phyloP scores from a whole-genome alignment of 2,797 vertebrate genomes.

The Artibeus lituratus region DNA sequence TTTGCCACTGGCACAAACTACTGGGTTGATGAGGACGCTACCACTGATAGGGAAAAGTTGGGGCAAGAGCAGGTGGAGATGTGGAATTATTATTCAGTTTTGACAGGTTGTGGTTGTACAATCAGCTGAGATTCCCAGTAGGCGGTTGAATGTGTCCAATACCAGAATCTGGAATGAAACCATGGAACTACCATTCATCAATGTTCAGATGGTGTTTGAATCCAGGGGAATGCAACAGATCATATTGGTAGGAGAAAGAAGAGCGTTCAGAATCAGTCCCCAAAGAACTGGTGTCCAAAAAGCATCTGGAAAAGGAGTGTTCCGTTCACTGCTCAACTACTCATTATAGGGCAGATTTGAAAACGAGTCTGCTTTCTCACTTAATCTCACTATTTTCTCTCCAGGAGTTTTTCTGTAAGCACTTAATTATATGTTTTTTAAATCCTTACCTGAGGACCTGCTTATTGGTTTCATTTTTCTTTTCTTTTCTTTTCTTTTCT shows the following conservation, averaged over 20 bases:
- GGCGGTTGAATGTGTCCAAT: not conserved
- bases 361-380: not conserved
- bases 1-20: not conserved
- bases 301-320: not conserved
- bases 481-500: too few species aligned
- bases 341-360: not conserved
- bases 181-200: not conserved
- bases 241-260: not conserved
- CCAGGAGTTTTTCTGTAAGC: not conserved
- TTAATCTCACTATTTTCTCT: not conserved
- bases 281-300: not conserved
- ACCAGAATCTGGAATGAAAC: not conserved
- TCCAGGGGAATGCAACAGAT: not conserved
- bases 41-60: not conserved
- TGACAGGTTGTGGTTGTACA: not conserved
- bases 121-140: not conserved
- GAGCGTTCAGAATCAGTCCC: not conserved
- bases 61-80: not conserved
- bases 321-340: not conserved
- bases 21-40: not conserved
- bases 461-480: not conserved
- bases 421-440: not conserved
- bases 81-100: not conserved
- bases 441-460: not conserved
- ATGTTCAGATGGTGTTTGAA: not conserved